Conservation (phyloP, 2,797 vertebrate species). For the Mormyrus proboscirostris region DNA sequence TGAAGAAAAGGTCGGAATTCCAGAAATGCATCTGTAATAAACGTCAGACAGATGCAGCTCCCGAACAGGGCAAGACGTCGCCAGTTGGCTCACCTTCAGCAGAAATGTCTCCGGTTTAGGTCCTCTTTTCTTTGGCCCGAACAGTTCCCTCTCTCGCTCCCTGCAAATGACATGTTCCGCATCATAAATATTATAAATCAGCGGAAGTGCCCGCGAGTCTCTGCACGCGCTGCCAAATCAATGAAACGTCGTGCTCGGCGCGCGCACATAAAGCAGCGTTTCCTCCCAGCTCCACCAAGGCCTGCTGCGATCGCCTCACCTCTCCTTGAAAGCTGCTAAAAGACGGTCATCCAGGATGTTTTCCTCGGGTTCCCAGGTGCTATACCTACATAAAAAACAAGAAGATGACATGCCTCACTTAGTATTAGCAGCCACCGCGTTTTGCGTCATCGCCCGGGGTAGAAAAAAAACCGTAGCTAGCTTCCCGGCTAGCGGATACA, state of each 20-base stretch:
- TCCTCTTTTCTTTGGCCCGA: conserved; percentile 79
- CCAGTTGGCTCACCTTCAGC: conserved; percentile 66
- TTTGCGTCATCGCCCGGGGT: not conserved
- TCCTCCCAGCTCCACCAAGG: conserved; percentile 24
- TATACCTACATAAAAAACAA: conserved; percentile 67
- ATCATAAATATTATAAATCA: not conserved
- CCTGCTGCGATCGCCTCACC: conserved; percentile 65
- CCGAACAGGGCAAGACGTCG: not conserved
- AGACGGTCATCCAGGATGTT: conserved; percentile 92
- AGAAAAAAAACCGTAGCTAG: conserved; percentile 3
- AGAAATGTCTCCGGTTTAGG: conserved; percentile 83
- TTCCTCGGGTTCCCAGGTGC: conserved; percentile 96
- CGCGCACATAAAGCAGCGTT: not conserved
- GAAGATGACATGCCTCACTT: not conserved
- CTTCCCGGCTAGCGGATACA: conserved; percentile 17
- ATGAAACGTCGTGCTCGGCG: not conserved
- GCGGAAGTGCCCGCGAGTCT: not conserved
- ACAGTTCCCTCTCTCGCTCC: conserved; percentile 77
- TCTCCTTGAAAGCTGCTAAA: conserved; percentile 91
- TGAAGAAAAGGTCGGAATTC: not conserved
- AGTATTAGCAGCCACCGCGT: not conserved
- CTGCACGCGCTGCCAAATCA: not conserved
- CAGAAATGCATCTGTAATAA: not conserved
- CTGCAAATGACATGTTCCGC: conserved; percentile 41
- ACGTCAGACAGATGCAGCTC: not conserved